Conservation (phyloP, 2,113 vertebrate genomes). For the Notarius lentiginosus region DNA sequence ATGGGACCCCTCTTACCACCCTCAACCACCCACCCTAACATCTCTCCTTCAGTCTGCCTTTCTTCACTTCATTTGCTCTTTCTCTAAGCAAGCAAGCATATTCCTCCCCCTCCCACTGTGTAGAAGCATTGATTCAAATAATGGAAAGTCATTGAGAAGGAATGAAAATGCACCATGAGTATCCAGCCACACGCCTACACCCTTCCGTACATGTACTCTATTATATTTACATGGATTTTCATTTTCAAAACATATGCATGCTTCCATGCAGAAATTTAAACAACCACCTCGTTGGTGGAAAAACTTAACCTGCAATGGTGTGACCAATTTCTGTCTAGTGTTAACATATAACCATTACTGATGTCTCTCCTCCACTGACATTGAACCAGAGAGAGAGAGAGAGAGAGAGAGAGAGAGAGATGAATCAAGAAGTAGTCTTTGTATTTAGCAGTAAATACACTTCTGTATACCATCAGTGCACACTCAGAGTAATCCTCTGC, state of each 20-base stretch:
- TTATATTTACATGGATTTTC: background rate
- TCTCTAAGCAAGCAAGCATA: background rate
- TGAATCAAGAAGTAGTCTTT: slow-evolving; percentile 18
- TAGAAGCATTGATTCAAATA: slow-evolving; percentile 49
- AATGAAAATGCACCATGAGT: slow-evolving; percentile 51
- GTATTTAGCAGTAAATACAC: slow-evolving; percentile 20
- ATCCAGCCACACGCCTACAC: slow-evolving; percentile 14
- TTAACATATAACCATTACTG: slow-evolving; percentile 19
- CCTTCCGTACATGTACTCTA: background rate
- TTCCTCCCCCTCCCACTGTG: slow-evolving; percentile 32
- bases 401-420: background rate
- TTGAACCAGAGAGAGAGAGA: slow-evolving; percentile 48
- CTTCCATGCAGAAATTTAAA: slow-evolving; percentile 42
- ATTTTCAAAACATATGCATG: background rate
- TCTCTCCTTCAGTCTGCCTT: slow-evolving; percentile 16
- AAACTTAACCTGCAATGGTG: slow-evolving; percentile 55
- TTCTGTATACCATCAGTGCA: background rate
- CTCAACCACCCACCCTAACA: background rate
- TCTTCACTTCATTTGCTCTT: background rate
- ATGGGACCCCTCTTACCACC: slow-evolving; percentile 49
- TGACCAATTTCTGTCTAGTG: slow-evolving; percentile 9
- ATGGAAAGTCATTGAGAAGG: slow-evolving; percentile 54
- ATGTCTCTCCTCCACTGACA: slow-evolving; percentile 53
- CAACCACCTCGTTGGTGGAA: slow-evolving; percentile 37
- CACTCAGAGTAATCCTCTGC: background rate